Conservation (phyloP, 2,113 vertebrate species). For the Helogale parvula region DNA sequence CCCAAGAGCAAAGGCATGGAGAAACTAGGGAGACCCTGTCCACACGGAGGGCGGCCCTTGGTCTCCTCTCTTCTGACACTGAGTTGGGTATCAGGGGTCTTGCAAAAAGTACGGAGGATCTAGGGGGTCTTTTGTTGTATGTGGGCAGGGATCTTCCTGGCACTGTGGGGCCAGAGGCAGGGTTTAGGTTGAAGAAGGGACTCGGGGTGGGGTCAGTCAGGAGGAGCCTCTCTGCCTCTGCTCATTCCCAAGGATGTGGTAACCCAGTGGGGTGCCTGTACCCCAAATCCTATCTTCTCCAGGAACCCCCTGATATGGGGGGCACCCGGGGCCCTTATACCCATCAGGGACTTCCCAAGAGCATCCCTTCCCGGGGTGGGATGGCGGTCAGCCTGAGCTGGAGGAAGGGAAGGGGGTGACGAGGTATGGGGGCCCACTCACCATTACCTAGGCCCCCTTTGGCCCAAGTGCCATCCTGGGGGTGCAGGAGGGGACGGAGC, state of each 20-base stretch:
- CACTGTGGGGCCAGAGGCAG: not conserved
- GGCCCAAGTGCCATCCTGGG: constrained; percentile 26
- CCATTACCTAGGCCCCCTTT: constrained; percentile 36
- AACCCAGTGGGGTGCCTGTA: not conserved
- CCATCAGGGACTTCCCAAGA: not conserved
- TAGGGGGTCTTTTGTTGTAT: not conserved
- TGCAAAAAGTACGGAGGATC: not conserved
- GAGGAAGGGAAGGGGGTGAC: not conserved
- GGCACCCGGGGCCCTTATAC: not conserved
- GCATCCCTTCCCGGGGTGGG: not conserved
- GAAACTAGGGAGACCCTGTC: not conserved
- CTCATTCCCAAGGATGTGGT: not conserved
- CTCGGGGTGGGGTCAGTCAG: not conserved
- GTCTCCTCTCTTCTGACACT: not conserved
- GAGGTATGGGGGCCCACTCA: not conserved
- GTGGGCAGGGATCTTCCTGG: not conserved
- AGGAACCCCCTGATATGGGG: not conserved
- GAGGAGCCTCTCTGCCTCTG: not conserved
- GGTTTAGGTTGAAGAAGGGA: not conserved
- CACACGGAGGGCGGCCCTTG: not conserved
- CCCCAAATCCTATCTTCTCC: not conserved
- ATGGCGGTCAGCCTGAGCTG: not conserved
- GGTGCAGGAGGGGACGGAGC: not conserved
- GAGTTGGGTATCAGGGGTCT: not conserved
- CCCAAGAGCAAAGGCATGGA: not conserved